Percentiles rank a stretch among this genome's conserved stretches.
Conservation (phyloP, 2,113 vertebrate genomes). For the Suricata suricatta region DNA sequence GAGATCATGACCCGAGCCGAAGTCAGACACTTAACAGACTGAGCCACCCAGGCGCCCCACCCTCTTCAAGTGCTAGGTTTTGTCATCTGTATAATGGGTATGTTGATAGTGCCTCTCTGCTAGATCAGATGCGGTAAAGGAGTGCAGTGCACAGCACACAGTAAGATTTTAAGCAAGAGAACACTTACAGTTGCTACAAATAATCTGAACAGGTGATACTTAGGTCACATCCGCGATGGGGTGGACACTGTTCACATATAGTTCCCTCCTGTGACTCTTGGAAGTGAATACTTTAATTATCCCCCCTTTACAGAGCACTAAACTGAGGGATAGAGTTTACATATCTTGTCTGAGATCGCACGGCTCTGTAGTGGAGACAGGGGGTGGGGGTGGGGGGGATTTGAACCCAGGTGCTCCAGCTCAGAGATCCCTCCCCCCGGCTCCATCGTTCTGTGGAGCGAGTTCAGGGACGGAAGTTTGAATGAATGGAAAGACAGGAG, state of each 20-base stretch:
- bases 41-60: no score
- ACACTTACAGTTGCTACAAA: neutral
- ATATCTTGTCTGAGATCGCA: rapidly evolving
- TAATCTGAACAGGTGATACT: neutral
- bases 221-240: neutral
- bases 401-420: neutral
- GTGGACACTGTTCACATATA: rapidly evolving
- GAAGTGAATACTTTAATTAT: neutral
- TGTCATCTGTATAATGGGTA: neutral
- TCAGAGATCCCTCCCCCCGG: neutral
- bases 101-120: neutral
- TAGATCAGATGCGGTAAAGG: neutral
- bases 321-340: neutral
- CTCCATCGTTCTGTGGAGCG: neutral
- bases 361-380: neutral
- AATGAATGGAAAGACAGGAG: neutral
- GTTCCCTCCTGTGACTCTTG: neutral
- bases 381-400: neutral
- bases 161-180: neutral
- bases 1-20: no score
- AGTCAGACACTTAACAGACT: no score
- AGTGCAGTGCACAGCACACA: no score
- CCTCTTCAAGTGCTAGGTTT: neutral
- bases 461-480: rapidly evolving
- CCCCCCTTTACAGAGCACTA: neutral